Evolutionary conservation across 2,888 invertebrate genomes (phyloP), one percentile per base, ranked within the genome.

Genomic region (Pterostichus niger): DNA sequence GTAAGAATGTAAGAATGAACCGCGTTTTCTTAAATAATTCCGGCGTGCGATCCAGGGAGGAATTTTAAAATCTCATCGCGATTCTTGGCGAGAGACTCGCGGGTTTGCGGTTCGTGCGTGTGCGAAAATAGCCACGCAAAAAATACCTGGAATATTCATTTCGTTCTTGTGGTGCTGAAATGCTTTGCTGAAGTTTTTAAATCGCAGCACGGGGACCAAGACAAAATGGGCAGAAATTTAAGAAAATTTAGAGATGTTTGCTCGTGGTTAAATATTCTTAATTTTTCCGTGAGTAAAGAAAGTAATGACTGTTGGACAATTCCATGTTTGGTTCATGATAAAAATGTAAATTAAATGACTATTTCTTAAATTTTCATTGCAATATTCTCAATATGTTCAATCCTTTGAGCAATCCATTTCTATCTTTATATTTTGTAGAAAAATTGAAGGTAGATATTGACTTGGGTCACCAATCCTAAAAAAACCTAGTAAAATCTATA

Each of bases 1-100:
- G 40, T 71, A 71, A 71, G 68, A 71, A 71, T 71, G 68, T 71
- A 71, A 71, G 68, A 71, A 71, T 71, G 46, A 44, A 13, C 17
- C 15, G 68, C 54, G 56, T 76, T 76, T 76, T 76, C 78, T 78
- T 78, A 78, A 78, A 78, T 78, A 78, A 78, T 78, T 78, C 78
- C 59, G 13, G 40, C 17, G 59, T 46, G 61, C 61, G 59, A 59
- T 59, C 59, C 59, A 61, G 24, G 33, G 44, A 59, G 46, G 78
- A 78, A 78, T 78, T 78, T 78, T 78, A 78, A 78, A 78, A 78
- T 44, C 78, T 78, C 78, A 78, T 78, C 40, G 61, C 13, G 31
- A 78, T 77, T 77, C 77, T 33, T 33, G 5, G 40, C 64, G 31
- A 15, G 59, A 59, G 17, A 13, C 13, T 10, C 59, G 64, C 64